Evolutionary conservation across 1,140 invertebrate genomes (phyloP), one percentile per base, ranked within the genome.

Genomic region (Dendrolimus punctatus): DNA sequence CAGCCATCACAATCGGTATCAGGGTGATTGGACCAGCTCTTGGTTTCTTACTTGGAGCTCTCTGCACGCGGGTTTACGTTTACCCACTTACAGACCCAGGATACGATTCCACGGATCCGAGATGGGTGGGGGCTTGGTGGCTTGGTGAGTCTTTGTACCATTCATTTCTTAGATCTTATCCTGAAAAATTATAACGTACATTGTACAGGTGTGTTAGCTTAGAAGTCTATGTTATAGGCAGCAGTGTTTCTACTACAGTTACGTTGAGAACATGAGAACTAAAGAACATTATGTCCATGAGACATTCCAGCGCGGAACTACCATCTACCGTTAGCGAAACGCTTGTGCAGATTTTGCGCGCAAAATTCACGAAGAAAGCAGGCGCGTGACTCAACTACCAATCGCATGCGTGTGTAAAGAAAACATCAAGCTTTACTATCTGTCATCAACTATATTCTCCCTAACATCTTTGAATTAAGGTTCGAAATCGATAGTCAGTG

Each of bases 81-180:
- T 92, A 97, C 81, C 91, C 96, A 4, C 89, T 92, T 2, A 81
- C 88, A 5, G 90, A 93, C 74, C 93, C 94, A 5, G 91, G 92
- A 60, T 94, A 95, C 58, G 91, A 92, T 54, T 92, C 94, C 40
- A 92, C 89, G n/a, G 94, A 97, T 88, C 95, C 95, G 2, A 90
- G 93, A 79, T 98, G 95, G 95, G 92, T 97, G 36, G 95, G 95
- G 23, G 95, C 95, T 44, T 97, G 95, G 96, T 97, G 95, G 95
- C 85, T 97, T 39, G 94, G 94, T 92, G 87, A 91, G 85, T 87
- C 43, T 39, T 49, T 39, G 40, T 6, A 47, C 8, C 5, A 47
- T 37, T 37, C 6, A 6, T 2, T 37, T 5, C 46, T n/a, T 37
- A 37, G 8, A 23, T n/a, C 44, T 6, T 0, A 9, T 4, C 36